A percentile compares a stretch with the other conserved stretches of the same genome.
Conservation (phyloP, 2,797 vertebrate species). For the Sebastes taczanowskii region DNA sequence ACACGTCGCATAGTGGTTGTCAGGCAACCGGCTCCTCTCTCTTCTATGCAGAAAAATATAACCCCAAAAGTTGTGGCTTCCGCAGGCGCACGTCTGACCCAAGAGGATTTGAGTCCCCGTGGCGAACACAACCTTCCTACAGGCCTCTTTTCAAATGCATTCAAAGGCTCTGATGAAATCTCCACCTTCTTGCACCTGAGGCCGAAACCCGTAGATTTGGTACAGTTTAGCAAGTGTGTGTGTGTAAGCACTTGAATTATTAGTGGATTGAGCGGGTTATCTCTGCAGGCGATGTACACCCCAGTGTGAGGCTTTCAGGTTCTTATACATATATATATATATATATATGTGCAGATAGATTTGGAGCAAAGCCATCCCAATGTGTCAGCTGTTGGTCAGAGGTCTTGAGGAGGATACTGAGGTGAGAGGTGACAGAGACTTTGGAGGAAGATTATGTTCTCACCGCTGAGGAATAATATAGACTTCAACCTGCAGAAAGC, state of each 20-base stretch:
- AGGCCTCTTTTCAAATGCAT: constrained; percentile 30
- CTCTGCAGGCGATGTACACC: constrained; percentile 32
- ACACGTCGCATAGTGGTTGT: neutral
- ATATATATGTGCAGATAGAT: constrained; percentile 27
- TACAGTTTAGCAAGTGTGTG: neutral
- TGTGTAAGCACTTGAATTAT: constrained; percentile 34
- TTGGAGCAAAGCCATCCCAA: constrained; percentile 19
- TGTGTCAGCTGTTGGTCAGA: constrained; percentile 31
- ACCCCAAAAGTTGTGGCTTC: constrained; percentile 24
- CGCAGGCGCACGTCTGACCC: neutral
- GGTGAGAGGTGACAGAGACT: constrained; percentile 31
- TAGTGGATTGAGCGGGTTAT: constrained; percentile 33
- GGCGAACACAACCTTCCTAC: constrained; percentile 4
- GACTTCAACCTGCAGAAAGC: neutral
- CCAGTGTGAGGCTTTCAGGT: neutral
- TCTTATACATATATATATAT: neutral
- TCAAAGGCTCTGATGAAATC: constrained; percentile 27
- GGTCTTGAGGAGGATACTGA: constrained; percentile 27
- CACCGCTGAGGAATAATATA: neutral
- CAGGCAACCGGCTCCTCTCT: neutral
- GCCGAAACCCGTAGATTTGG: constrained; percentile 12
- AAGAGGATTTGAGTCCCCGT: neutral
- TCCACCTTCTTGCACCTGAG: constrained; percentile 29
- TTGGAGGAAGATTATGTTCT: constrained; percentile 23
- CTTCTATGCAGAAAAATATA: neutral